Evolutionary conservation across 2,113 vertebrate genomes (phyloP).

Genomic region (Eulemur rufifrons): DNA sequence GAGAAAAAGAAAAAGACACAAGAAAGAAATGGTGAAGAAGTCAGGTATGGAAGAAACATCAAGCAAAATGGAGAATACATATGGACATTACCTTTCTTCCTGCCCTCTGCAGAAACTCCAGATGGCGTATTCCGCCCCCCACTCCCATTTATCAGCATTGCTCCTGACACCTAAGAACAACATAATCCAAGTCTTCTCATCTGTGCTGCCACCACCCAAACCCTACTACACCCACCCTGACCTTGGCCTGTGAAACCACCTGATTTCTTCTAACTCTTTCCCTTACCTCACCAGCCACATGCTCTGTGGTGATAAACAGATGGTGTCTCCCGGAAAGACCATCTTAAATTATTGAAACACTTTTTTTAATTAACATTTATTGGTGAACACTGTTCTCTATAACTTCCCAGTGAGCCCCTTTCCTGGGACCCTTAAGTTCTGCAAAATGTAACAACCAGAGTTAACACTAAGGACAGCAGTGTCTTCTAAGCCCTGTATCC

Average conservation of each 20-base stretch:
- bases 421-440: background rate
- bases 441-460: background rate
- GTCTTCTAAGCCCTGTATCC: background rate
- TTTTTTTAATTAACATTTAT: background rate
- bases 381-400: background rate
- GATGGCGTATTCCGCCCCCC: background rate
- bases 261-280: background rate
- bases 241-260: background rate
- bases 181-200: background rate
- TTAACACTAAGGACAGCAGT: background rate
- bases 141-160: background rate
- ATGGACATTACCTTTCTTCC: background rate
- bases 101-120: background rate
- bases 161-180: background rate
- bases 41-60: background rate
- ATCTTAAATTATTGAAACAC: background rate
- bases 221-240: background rate
- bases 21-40: background rate
- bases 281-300: background rate
- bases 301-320: background rate
- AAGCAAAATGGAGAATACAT: background rate
- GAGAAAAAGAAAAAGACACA: background rate
- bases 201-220: background rate
- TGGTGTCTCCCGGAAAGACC: background rate
- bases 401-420: background rate